Evolutionary conservation across 2,888 invertebrate species (phyloP).

Genomic region (Isoperla grammatica): DNA sequence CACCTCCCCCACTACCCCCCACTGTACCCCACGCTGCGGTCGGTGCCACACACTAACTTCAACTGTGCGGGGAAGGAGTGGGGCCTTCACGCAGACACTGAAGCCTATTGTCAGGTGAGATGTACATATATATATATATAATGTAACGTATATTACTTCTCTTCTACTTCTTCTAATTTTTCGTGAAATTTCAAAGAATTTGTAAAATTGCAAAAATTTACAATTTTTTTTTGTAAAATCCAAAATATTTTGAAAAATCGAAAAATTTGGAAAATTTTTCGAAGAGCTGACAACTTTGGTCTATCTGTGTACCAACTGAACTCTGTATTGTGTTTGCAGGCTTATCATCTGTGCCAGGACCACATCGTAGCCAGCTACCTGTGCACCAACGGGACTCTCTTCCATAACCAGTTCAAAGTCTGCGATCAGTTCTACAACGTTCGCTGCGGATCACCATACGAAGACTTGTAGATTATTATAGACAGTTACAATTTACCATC

Average conservation of each 20-base stretch:
- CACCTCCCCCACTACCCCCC: slow-evolving; percentile 54
- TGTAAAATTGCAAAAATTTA: too few relatives aligned
- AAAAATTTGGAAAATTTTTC: too few relatives aligned
- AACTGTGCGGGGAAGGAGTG: slow-evolving; percentile 48
- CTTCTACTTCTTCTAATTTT: too few relatives aligned
- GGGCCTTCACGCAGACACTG: slow-evolving; percentile 43
- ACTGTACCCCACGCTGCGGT: slow-evolving; percentile 48
- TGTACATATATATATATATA: too few relatives aligned
- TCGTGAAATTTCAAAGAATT: too few relatives aligned
- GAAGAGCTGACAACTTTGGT: too few relatives aligned
- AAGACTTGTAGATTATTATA: slow-evolving; percentile 49
- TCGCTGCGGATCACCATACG: slow-evolving; percentile 54
- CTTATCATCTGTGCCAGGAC: slow-evolving; percentile 56
- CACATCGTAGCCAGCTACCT: slow-evolving; percentile 52
- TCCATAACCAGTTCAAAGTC: slow-evolving; percentile 62
- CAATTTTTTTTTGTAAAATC: too few relatives aligned
- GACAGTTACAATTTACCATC: too few relatives aligned
- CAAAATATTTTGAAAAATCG: too few relatives aligned
- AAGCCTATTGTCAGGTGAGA: slow-evolving; percentile 49
- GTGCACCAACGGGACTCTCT: slow-evolving; percentile 59
- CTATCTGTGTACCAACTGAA: too few relatives aligned
- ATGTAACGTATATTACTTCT: too few relatives aligned
- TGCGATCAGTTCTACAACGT: slow-evolving; percentile 65
- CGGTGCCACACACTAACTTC: slow-evolving; percentile 46
- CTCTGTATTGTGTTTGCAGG: slow-evolving; percentile 47